phyloP scores from a whole-genome alignment of 2,888 invertebrate species.

The Tachystola acroxantha region DNA sequence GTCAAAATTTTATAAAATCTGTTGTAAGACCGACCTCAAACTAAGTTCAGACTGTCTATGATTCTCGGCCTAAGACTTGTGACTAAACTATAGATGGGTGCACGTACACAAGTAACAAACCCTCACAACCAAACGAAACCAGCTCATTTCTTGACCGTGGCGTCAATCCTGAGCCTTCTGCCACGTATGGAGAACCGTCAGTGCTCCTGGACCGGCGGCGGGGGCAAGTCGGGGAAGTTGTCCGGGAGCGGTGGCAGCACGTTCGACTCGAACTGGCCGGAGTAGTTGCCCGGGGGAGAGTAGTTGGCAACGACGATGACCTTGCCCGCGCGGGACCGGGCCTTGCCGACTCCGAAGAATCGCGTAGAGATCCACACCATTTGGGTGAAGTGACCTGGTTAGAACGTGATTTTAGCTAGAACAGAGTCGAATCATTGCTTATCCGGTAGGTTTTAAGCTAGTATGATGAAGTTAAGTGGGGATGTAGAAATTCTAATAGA shows the following conservation, averaged over 20 bases:
- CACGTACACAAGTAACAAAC: too few relatives aligned
- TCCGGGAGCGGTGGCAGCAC: conserved; percentile 87
- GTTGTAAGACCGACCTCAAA: too few relatives aligned
- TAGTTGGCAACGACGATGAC: conserved; percentile 92
- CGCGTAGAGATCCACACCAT: conserved; percentile 89
- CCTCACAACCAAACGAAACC: background rate
- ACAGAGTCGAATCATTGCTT: too few relatives aligned
- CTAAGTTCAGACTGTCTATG: too few relatives aligned
- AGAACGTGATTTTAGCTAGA: too few relatives aligned
- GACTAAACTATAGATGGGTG: too few relatives aligned
- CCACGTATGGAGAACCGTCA: conserved; percentile 70
- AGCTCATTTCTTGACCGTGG: conserved; percentile 39
- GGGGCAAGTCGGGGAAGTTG: conserved; percentile 63
- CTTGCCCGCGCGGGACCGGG: conserved; percentile 86
- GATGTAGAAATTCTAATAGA: too few relatives aligned
- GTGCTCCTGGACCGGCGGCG: conserved; percentile 41
- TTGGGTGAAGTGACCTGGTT: conserved; percentile 90
- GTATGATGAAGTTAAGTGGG: too few relatives aligned
- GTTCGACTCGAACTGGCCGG: conserved; percentile 86
- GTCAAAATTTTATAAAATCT: too few relatives aligned
- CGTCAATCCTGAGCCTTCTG: conserved; percentile 56
- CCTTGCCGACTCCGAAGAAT: conserved; percentile 89
- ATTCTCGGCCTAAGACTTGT: too few relatives aligned
- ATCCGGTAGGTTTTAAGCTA: too few relatives aligned
- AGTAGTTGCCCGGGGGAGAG: conserved; percentile 87